Evolutionary conservation across 2,113 vertebrate species (phyloP).

Genomic region (Austrofundulus limnaeus): DNA sequence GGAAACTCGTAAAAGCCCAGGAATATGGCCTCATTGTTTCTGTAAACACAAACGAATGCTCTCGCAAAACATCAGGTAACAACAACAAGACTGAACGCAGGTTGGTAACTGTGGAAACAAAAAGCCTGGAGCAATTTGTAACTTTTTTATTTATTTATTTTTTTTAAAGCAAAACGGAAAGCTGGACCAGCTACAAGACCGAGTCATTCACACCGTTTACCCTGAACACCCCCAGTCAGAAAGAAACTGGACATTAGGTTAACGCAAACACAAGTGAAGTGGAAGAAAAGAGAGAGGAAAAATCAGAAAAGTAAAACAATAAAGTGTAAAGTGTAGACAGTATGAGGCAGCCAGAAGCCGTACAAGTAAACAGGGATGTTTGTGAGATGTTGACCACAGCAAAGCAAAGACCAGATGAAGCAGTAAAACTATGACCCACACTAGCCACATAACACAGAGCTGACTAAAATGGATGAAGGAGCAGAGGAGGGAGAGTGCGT

Average conservation of each 20-base stretch:
- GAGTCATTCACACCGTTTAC: slow-evolving; percentile 54
- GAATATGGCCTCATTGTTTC: slow-evolving; percentile 74
- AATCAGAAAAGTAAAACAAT: slow-evolving; percentile 9
- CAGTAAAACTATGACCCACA: slow-evolving; percentile 44
- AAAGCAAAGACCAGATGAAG: slow-evolving; percentile 65
- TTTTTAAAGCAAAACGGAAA: too few relatives aligned
- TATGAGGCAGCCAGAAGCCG: slow-evolving; percentile 27
- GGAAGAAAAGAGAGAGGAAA: slow-evolving; percentile 8
- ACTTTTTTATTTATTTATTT: slow-evolving; percentile 46
- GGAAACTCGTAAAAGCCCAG: slow-evolving; percentile 66
- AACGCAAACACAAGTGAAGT: slow-evolving; percentile 19
- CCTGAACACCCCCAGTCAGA: slow-evolving; percentile 40
- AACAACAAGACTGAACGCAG: slow-evolving; percentile 74
- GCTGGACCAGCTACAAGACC: slow-evolving; percentile 49
- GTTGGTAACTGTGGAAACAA: slow-evolving; percentile 64
- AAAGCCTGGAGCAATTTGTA: slow-evolving; percentile 54
- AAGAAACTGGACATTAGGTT: slow-evolving; percentile 35
- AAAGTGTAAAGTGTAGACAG: slow-evolving; percentile 17
- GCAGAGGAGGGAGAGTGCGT: background rate
- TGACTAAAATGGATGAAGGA: slow-evolving; percentile 10
- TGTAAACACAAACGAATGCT: slow-evolving; percentile 71
- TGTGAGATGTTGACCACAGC: slow-evolving; percentile 71
- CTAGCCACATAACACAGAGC: slow-evolving; percentile 40
- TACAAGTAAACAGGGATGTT: slow-evolving; percentile 50
- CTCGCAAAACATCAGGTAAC: slow-evolving; percentile 78